A percentile compares a stretch with the other conserved stretches of the same genome.
Evolutionary conservation across 2,888 invertebrate species (phyloP).

Genomic region (Oligia fasciuncula): DNA sequence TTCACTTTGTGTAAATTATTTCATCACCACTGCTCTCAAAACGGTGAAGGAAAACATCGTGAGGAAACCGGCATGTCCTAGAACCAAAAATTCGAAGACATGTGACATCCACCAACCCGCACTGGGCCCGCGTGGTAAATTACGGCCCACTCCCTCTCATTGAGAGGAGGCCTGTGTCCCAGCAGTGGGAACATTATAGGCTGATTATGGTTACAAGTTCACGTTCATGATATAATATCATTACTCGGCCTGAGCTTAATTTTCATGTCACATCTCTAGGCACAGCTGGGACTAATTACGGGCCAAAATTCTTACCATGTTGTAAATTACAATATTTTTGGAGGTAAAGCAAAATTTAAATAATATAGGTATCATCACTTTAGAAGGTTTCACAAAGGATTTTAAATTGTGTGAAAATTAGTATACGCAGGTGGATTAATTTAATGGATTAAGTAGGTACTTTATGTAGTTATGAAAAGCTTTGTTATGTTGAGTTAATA

Average conservation of each 20-base stretch:
- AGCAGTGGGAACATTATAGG: too few species aligned
- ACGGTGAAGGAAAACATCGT: too few species aligned
- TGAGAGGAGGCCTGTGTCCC: too few species aligned
- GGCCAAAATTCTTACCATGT: conserved; percentile 39
- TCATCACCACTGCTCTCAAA: too few species aligned
- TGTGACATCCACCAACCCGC: too few species aligned
- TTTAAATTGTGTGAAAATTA: conserved; percentile 12
- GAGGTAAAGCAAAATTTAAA: conserved; percentile 30
- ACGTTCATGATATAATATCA: conserved; percentile 16
- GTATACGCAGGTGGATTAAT: conserved; percentile 10
- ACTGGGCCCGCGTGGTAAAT: too few species aligned
- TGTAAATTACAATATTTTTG: conserved; percentile 44
- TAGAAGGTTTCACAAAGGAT: conserved; percentile 1
- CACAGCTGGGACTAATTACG: conserved; percentile 49
- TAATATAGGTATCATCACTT: conserved; percentile 27
- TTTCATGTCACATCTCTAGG: conserved; percentile 41
- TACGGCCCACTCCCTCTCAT: too few species aligned
- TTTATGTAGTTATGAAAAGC: not conserved
- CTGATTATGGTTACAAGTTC: too few species aligned
- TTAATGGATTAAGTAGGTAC: conserved; percentile 6
- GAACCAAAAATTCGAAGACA: too few species aligned
- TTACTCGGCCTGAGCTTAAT: conserved; percentile 31
- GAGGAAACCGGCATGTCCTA: too few species aligned
- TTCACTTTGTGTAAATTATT: too few species aligned
- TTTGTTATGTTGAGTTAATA: not conserved